A percentile compares a stretch with the other conserved stretches of the same genome.
phyloP scores from a whole-genome alignment of 2,888 invertebrate genomes.

The Diarsia mendica region DNA sequence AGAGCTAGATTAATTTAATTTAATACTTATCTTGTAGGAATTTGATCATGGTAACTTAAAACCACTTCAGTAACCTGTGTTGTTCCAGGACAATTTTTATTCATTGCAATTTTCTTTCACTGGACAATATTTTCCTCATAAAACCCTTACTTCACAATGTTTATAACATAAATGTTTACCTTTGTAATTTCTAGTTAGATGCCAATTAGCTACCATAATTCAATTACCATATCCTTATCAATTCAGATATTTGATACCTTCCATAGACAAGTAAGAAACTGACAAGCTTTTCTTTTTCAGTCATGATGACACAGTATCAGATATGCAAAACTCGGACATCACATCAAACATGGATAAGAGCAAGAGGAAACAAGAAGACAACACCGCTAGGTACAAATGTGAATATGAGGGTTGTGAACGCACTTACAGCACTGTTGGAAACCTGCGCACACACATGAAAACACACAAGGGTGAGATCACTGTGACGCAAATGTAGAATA shows the following conservation, averaged over 20 bases:
- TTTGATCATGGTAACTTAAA: slow-evolving; percentile 25
- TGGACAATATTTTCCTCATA: neutral
- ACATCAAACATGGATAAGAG: slow-evolving; percentile 77
- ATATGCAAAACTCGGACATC: slow-evolving; percentile 74
- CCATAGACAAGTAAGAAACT: slow-evolving; percentile 16
- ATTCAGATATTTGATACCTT: slow-evolving; percentile 38
- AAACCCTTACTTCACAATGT: neutral
- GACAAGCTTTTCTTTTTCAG: slow-evolving; percentile 66
- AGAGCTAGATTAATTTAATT: slow-evolving; percentile 19
- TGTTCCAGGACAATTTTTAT: slow-evolving; percentile 57
- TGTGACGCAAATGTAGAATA: slow-evolving; percentile 34
- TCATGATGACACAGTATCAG: slow-evolving; percentile 80
- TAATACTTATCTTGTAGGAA: neutral
- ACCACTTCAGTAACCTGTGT: slow-evolving; percentile 53
- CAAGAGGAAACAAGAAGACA: slow-evolving; percentile 81
- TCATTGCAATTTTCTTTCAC: slow-evolving; percentile 23
- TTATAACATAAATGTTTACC: slow-evolving; percentile 2
- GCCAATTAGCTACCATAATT: neutral
- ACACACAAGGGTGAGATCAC: slow-evolving; percentile 95
- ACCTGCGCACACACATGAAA: slow-evolving; percentile 98
- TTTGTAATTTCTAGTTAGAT: slow-evolving; percentile 2
- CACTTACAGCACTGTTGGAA: slow-evolving; percentile 98
- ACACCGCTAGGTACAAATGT: slow-evolving; percentile 93
- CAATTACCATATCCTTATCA: neutral
- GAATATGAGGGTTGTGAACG: slow-evolving; percentile 96